phyloP scores from a whole-genome alignment of 2,113 vertebrate genomes.

The Lophura nycthemera region DNA sequence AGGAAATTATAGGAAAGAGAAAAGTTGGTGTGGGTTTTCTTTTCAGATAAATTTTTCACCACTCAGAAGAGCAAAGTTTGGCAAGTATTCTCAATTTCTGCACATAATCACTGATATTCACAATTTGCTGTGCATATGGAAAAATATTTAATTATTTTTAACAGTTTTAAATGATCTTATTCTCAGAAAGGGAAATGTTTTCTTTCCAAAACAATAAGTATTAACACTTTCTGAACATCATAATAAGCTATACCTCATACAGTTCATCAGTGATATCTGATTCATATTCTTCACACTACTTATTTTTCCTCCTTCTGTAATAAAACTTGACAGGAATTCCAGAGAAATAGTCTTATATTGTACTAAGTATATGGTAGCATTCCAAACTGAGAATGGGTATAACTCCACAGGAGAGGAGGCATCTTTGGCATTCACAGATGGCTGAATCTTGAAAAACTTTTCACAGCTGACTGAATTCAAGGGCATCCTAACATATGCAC shows the following conservation, averaged over 20 bases:
- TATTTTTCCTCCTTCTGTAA: neutral
- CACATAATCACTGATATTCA: neutral
- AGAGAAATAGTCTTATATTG: neutral
- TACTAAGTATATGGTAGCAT: neutral
- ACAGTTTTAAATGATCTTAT: neutral
- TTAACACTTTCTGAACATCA: neutral
- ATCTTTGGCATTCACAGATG: slow-evolving; percentile 27
- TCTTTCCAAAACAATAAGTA: neutral
- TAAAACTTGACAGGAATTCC: neutral
- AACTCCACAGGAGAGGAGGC: neutral
- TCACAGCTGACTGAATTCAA: slow-evolving; percentile 20
- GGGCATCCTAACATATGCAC: neutral
- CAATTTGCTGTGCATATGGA: neutral
- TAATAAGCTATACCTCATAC: neutral
- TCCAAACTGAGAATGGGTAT: neutral
- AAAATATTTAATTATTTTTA: slow-evolving; percentile 7
- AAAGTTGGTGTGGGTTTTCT: neutral
- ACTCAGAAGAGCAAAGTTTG: neutral
- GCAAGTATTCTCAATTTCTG: neutral
- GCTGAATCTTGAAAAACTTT: slow-evolving; percentile 9
- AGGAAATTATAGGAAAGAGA: neutral
- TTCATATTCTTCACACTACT: neutral
- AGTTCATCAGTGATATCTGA: neutral
- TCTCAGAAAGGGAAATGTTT: neutral
- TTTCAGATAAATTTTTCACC: neutral